A percentile compares a stretch with the other conserved stretches of the same genome.
Conservation (phyloP, 1,140 invertebrate species). For the Homarus americanus region DNA sequence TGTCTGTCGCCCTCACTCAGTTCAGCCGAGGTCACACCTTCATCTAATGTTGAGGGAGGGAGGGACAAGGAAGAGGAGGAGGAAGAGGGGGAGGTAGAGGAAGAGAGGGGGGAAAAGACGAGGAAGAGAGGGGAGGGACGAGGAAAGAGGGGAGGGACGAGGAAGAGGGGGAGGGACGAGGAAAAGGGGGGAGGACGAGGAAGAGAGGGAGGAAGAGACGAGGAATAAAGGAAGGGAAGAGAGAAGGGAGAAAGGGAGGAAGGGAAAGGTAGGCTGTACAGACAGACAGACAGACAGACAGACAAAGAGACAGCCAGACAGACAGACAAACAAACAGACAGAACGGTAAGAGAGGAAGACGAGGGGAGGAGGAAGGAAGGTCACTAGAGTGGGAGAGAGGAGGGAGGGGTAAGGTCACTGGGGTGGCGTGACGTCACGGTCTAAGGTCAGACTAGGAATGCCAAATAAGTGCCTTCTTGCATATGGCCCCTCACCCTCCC, state of each 20-base stretch:
- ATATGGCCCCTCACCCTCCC: no score
- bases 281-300: no score
- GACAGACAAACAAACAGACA: neutral
- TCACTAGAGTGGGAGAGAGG: no score
- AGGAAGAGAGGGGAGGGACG: neutral
- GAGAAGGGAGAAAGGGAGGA: neutral
- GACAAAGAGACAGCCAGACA: no score
- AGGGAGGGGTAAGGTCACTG: no score
- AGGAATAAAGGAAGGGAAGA: no score
- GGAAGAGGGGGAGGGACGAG: neutral
- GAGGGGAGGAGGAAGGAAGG: neutral
- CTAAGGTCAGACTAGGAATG: neutral
- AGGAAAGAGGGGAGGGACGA: neutral
- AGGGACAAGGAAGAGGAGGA: neutral
- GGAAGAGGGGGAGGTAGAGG: neutral
- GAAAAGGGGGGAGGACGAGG: no score
- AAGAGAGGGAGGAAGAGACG: no score
- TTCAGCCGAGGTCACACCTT: no score
- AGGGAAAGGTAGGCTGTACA: neutral
- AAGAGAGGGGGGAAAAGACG: neutral
- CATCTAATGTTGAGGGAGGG: no score
- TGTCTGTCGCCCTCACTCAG: neutral
- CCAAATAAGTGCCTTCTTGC: neutral
- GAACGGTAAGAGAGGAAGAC: neutral
- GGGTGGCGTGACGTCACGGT: no score